A percentile compares a stretch with the other conserved stretches of the same genome.
These are phyloP conservation scores for Coturnix japonica DNA, from an alignment of 2,113 vertebrate genomes.

Conservation along the genomic window DNA sequence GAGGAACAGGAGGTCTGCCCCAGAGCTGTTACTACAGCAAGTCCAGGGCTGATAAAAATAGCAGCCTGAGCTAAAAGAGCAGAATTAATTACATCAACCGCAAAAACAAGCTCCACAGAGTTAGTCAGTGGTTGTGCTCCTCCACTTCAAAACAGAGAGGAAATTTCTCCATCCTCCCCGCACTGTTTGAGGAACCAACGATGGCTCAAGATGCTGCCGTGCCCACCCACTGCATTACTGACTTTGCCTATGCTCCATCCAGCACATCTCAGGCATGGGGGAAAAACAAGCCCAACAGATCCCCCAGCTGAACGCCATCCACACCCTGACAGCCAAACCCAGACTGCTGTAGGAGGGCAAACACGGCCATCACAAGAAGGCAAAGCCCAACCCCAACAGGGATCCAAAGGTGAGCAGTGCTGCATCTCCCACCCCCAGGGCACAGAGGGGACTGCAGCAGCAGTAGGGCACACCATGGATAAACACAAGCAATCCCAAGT, in stretches of 20 bases:
- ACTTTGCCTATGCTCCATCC: background rate
- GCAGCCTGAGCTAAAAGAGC: constrained; percentile 49
- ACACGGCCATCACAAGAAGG: rapidly evolving
- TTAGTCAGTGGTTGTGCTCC: background rate
- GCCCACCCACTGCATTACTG: rapidly evolving
- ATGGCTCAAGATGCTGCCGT: background rate
- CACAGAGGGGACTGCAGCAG: background rate
- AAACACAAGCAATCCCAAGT: background rate
- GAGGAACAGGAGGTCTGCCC: constrained; percentile 72
- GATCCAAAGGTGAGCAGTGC: background rate
- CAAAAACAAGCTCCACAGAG: constrained; percentile 13
- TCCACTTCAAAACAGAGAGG: background rate
- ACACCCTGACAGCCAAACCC: background rate
- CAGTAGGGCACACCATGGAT: rapidly evolving
- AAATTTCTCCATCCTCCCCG: background rate
- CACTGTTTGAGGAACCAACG: background rate
- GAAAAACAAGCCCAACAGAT: background rate
- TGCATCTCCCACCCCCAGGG: background rate
- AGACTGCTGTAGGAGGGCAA: background rate
- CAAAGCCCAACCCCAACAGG: background rate
- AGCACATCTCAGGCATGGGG: background rate
- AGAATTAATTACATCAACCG: constrained; percentile 60
- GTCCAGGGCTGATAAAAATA: constrained; percentile 82
- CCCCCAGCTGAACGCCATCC: background rate
- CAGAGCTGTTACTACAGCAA: constrained; percentile 78